A percentile compares a stretch with the other conserved stretches of the same genome.
Conservation (phyloP, 2,888 invertebrate genomes). For the Clistopyga incitator region DNA sequence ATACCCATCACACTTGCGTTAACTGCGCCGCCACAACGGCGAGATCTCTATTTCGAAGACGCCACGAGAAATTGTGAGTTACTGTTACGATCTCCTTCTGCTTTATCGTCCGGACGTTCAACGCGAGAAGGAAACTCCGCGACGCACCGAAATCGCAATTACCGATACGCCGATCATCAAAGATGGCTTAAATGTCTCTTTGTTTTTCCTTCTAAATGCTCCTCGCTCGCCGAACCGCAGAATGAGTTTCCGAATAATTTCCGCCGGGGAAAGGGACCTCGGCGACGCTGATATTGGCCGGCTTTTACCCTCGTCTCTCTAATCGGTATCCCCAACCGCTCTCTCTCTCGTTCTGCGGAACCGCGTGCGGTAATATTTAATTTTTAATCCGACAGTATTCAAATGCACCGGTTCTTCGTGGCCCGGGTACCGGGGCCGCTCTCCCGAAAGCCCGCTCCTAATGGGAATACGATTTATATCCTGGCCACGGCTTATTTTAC, state of each 20-base stretch:
- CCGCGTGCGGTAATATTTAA: conserved; percentile 80
- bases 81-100: conserved; percentile 58
- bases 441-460: conserved; percentile 72
- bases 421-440: conserved; percentile 35
- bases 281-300: conserved; percentile 22
- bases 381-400: conserved; percentile 83
- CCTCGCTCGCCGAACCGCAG: background rate
- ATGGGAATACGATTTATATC: conserved; percentile 84
- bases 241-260: conserved; percentile 50
- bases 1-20: conserved; percentile 68
- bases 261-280: conserved; percentile 25
- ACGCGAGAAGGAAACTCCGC: background rate
- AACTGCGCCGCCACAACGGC: conserved; percentile 59
- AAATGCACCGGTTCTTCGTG: conserved; percentile 76
- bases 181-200: conserved; percentile 49
- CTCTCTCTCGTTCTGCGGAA: conserved; percentile 50
- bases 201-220: conserved; percentile 30
- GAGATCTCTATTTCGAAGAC: conserved; percentile 58
- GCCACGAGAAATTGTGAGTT: conserved; percentile 68
- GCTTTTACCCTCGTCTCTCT: conserved; percentile 67
- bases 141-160: conserved; percentile 22
- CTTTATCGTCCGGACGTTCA: conserved; percentile 15
- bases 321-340: conserved; percentile 71
- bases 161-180: conserved; percentile 45
- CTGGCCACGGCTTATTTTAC: conserved; percentile 79